These are phyloP conservation scores for Xestia sexstrigata DNA, from an alignment of 2,888 invertebrate genomes.

Conservation along the genomic window DNA sequence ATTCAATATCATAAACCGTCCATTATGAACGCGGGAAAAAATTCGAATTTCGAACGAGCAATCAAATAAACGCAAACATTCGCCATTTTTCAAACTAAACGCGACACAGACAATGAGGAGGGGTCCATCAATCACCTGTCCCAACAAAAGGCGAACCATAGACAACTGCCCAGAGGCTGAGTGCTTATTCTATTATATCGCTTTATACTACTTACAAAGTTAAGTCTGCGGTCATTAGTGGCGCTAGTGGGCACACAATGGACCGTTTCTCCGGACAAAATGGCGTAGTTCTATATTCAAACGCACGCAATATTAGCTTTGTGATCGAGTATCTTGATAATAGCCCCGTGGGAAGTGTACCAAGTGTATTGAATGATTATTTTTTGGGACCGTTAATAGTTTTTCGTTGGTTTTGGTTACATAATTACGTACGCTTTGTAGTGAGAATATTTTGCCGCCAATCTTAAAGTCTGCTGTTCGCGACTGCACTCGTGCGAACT, in stretches of 20 bases:
- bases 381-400: conserved; percentile 79
- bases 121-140: conserved; percentile 84
- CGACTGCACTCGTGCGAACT: conserved; percentile 63
- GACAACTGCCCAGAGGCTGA: conserved; percentile 82
- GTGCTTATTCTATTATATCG: conserved; percentile 79
- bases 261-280: conserved; percentile 47
- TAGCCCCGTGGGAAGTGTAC: conserved; percentile 82
- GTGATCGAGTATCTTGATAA: conserved; percentile 77
- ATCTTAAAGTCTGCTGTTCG: conserved; percentile 55
- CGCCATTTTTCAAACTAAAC: conserved; percentile 87
- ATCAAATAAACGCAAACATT: conserved; percentile 83
- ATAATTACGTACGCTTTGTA: conserved; percentile 71
- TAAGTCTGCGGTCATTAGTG: conserved; percentile 65
- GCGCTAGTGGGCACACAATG: conserved; percentile 46
- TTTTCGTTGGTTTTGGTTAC: conserved; percentile 80
- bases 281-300: conserved; percentile 56
- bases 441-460: conserved; percentile 51
- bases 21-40: conserved; percentile 71
- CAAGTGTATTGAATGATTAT: conserved; percentile 83
- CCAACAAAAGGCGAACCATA: conserved; percentile 84
- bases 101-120: conserved; percentile 83
- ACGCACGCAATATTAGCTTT: conserved; percentile 68
- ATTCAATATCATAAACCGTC: conserved; percentile 40
- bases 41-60: conserved; percentile 76
- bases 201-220: conserved; percentile 69